Conservation (phyloP, 2,113 vertebrate species). For the Boulengeromyrus knoepffleri region DNA sequence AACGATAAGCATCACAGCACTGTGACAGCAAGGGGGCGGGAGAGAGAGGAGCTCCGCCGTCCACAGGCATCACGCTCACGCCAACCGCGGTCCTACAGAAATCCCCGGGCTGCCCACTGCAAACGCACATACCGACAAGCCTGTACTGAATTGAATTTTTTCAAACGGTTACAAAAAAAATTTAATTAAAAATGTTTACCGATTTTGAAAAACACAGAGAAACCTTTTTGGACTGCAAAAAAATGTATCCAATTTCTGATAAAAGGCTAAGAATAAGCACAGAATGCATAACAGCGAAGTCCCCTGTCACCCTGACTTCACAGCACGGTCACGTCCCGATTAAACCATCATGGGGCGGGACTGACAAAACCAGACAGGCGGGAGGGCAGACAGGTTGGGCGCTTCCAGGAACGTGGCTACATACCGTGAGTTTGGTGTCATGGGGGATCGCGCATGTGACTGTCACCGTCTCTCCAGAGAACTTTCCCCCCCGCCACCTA, state of each 20-base stretch:
- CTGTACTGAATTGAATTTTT: not conserved
- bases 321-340: not conserved
- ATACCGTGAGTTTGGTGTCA: not conserved
- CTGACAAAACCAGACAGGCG: not conserved
- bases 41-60: constrained; percentile 9
- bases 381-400: not conserved
- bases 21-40: not conserved
- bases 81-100: too few species aligned
- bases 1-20: constrained; percentile 13
- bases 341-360: not conserved
- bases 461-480: not conserved
- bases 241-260: not conserved
- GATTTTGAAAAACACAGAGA: not conserved
- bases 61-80: not conserved
- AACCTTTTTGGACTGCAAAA: not conserved
- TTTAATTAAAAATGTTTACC: too few species aligned
- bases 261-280: not conserved
- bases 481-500: not conserved
- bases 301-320: not conserved
- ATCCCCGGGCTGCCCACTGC: not conserved
- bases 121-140: not conserved
- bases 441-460: not conserved
- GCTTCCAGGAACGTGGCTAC: not conserved
- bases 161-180: too few species aligned
- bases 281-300: not conserved